Evolutionary conservation across 2,888 invertebrate genomes (phyloP).

Genomic region (Lampropteryx suffumata): DNA sequence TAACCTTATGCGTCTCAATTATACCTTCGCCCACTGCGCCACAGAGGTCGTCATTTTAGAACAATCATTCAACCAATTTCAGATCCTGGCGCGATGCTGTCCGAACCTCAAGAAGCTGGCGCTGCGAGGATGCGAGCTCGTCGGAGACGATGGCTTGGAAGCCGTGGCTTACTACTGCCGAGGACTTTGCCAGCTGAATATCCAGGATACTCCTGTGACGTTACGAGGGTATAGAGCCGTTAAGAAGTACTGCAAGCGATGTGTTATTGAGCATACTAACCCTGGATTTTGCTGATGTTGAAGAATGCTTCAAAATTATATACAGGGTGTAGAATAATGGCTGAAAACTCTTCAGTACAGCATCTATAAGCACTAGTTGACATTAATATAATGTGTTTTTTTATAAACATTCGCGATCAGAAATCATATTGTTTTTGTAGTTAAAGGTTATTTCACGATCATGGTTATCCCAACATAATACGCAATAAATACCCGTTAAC

Average conservation of each 20-base stretch:
- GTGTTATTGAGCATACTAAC: constrained; percentile 97
- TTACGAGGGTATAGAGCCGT: constrained; percentile 94
- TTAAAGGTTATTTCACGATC: too few species aligned
- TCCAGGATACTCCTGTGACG: constrained; percentile 96
- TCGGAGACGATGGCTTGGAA: constrained; percentile 93
- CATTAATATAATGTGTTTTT: too few species aligned
- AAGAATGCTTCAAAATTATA: too few species aligned
- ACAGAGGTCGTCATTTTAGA: too few species aligned
- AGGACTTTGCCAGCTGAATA: constrained; percentile 94
- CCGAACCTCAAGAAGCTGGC: constrained; percentile 95
- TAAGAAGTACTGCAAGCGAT: constrained; percentile 95
- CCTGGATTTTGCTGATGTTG: constrained; percentile 92
- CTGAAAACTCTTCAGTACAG: neutral
- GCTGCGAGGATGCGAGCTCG: constrained; percentile 94
- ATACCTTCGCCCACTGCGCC: too few species aligned
- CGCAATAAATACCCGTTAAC: too few species aligned
- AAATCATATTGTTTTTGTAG: too few species aligned
- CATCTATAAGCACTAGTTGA: too few species aligned
- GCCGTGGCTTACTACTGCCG: constrained; percentile 95
- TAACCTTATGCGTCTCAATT: too few species aligned
- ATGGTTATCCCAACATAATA: neutral
- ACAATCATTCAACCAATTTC: too few species aligned
- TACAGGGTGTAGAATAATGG: too few species aligned
- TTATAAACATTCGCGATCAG: too few species aligned
- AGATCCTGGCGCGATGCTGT: constrained; percentile 93